These are phyloP conservation scores for Aphelocoma californica DNA, from an alignment of 2,797 vertebrate species.

Conservation along the genomic window DNA sequence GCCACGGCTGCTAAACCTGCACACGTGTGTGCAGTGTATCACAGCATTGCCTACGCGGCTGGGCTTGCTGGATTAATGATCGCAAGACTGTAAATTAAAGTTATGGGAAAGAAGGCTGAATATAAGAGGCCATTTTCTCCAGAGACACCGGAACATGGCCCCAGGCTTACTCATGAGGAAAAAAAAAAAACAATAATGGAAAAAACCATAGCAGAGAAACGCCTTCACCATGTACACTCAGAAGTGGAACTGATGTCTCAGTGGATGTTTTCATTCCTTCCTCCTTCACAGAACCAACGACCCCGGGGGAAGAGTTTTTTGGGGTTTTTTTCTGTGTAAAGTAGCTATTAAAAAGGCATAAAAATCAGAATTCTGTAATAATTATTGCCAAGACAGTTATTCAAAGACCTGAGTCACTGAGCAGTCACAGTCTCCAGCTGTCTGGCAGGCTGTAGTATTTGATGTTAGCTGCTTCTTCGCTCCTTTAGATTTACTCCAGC, in stretches of 20 bases:
- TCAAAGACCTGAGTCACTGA: conserved; percentile 33
- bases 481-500: not conserved
- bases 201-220: not conserved
- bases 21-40: accelerated
- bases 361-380: not conserved
- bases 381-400: not conserved
- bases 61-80: not conserved
- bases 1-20: too few species aligned
- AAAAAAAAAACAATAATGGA: not conserved
- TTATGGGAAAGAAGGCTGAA: not conserved
- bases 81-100: accelerated
- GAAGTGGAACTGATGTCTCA: conserved; percentile 9
- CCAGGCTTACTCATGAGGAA: not conserved
- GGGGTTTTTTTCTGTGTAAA: not conserved
- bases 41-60: accelerated
- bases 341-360: conserved; percentile 3
- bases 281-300: not conserved
- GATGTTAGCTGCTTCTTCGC: not conserved
- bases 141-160: not conserved
- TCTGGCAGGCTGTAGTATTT: not conserved
- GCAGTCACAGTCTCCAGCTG: not conserved
- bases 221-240: not conserved
- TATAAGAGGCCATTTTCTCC: not conserved
- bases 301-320: not conserved
- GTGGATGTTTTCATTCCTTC: not conserved